Conservation (phyloP, 2,797 vertebrate genomes). For the Tragelaphus eurycerus region DNA sequence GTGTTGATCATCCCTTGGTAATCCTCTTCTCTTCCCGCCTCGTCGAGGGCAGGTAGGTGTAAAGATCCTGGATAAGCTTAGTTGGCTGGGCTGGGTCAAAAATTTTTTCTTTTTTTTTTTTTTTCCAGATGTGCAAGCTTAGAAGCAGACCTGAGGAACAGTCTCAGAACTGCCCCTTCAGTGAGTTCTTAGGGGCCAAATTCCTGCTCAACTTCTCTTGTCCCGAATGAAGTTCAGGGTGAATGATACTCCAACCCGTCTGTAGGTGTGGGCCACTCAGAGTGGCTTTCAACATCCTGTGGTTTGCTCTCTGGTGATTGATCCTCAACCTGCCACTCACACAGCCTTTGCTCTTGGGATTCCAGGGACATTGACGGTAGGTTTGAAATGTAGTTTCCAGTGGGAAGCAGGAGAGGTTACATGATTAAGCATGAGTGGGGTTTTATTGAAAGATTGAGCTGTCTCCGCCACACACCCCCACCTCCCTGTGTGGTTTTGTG, state of each 20-base stretch:
- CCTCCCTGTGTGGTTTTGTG: not conserved
- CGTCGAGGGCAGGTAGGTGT: not conserved
- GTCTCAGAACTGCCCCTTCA: not conserved
- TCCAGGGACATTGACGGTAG: not conserved
- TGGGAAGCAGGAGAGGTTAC: not conserved
- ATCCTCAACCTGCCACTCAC: not conserved
- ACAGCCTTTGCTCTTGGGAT: not conserved
- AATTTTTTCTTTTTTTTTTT: not conserved
- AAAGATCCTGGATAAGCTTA: not conserved
- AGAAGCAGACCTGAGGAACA: not conserved
- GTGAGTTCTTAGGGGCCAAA: not conserved
- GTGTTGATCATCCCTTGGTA: not conserved
- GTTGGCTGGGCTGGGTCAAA: not conserved
- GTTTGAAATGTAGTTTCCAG: not conserved
- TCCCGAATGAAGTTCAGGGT: not conserved
- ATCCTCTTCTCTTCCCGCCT: not conserved
- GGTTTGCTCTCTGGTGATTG: not conserved
- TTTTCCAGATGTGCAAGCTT: not conserved
- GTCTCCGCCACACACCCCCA: not conserved
- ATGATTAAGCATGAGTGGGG: not conserved
- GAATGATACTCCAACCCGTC: not conserved
- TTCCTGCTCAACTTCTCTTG: not conserved
- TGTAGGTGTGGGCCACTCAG: not conserved
- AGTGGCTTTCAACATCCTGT: not conserved
- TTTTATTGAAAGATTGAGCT: not conserved